Evolutionary conservation across 2,888 invertebrate genomes (phyloP), one percentile per base, ranked within the genome.

Genomic region (Ceriagrion tenellum): DNA sequence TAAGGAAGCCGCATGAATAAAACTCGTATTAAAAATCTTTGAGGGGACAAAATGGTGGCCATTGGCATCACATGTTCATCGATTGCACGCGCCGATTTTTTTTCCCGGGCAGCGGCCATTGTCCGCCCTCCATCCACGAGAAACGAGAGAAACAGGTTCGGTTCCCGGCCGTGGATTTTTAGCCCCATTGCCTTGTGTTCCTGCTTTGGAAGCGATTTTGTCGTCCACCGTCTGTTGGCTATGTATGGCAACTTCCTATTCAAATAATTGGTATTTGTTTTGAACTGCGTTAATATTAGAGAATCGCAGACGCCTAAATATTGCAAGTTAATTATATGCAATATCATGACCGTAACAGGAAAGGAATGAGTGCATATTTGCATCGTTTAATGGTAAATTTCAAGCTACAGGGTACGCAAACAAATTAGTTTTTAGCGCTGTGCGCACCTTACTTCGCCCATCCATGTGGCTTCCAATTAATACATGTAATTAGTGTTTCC

Each of bases 71-170:
- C 81, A 81, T 81, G 30, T 35, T 35, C 35, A 35, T 30, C 23
- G 16, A 35, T 35, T 35, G 81, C 81, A 81, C 81, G 81, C 81
- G 81, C 81, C 81, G 30, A 81, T 81, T 81, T 81, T 59, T n/a
- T 81, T 81, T 81, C 81, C 81, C 81, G 35, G 35, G 81, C 30
- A 35, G 12, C 12, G 30, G 20, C 18, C 59, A 59, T 59, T 81
- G 81, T 81, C 8, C 47, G 47, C 4, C 1, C n/a, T 69, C 23
- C 26, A 69, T 26, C 74, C 30, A n/a, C 35, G 81, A 23, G 35
- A 81, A 59, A 81, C 30, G 30, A 35, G 30, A 35, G 81, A 81
- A 81, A 81, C 81, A n/a, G 35, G 81, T 81, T 81, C 81, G 81
- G 81, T 81, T 81, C 81, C 81, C 81, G 30, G 81, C 81, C 3